Base-by-base conservation (phyloP, 2,113 vertebrate species). In the Pelobates fuscus region DNA sequence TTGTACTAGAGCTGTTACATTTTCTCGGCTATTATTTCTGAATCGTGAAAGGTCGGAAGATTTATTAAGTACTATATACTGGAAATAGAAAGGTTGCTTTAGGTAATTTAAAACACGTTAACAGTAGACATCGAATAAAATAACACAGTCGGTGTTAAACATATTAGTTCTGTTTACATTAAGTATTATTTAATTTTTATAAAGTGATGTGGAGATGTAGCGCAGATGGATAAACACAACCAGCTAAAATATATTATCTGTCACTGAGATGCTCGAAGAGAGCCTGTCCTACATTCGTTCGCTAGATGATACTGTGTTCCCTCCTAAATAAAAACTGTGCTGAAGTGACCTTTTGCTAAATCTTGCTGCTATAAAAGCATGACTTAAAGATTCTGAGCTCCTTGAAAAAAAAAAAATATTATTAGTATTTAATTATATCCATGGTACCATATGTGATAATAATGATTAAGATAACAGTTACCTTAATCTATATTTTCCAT, bases 81-180 rank as follows among this genome's bases (percentile, higher is more conserved):
- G 37, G 20, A 58, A 37, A 67, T 67, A 60, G 41, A 76, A 59
- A 76, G 72, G 64, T 65, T 74, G 62, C 61, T 74, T 74, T 74
- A 66, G 71, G 62, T 76, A 76, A 76, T 76, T 76, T 76, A 76
- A 76, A 76, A 76, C 72, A 76, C 41, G 64, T 76, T 76, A 76
- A 76, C 72, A 76, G 72, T 76, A 67, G 63, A 76, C 63, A 76
- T 76, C 27, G 66, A 67, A 76, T 67, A 76, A 67, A 76, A 76
- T 76, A 67, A 67, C 72, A 76, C 64, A 49, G 29, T 60, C 17
- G 64, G 63, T 76, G 72, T 76, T 76, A 76, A 76, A 61, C 72
- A 76, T 76, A 76, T 76, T 76, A 76, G 72, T 76, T 76, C 41
- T 67, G 64, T 76, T 76, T 76, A 76, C 64, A 32, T 76, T 59